Base-by-base conservation (phyloP, 2,113 vertebrate species). In the Strix aluco region DNA sequence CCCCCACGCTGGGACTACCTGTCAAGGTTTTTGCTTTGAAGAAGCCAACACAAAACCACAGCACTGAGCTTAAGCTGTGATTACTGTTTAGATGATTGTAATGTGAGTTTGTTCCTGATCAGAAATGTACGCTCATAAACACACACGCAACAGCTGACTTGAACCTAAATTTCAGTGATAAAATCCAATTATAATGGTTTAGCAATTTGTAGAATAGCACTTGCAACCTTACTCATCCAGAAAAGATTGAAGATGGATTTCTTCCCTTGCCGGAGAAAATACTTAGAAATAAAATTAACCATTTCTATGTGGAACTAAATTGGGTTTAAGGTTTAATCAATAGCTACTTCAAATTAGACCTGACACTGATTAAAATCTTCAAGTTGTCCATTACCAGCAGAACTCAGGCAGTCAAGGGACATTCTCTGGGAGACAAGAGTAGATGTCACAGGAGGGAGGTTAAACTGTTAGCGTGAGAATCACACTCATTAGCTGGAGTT, bases 401-500 rank as follows among this genome's bases (percentile, higher is more conserved):
- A 29, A 81, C 18, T 40, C 15, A 2, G 15, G 36, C n/a, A 34
- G 36, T 5, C 0, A 7, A 32, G 27, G 30, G 72, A 44, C 3
- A 7, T 11, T 46, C 70, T 10, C 5, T 13, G 36, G 15, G 1
- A 26, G 54, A 4, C 18, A 14, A 3, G 11, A 10, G 5, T 0
- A 22, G 46, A 34, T 1, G 15, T 2, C 4, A 49, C 0, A 12
- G 44, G 65, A 55, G 51, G n/a, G 2, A 27, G 47, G 69, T 5
- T 5, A 1, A 46, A 10, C 4, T 9, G 15, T 15, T 6, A 7
- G 54, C 2, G 42, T 23, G 77, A 18, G 27, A 16, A 57, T 25
- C 3, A 3, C 16, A 6, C 0, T 1, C n/a, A 15, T 7, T 1
- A 30, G 49, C 66, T 27, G 87, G 55, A 52, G 44, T 29, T 2